Evolutionary conservation across 1,140 invertebrate species (phyloP).

Genomic region (Cydia splendana): DNA sequence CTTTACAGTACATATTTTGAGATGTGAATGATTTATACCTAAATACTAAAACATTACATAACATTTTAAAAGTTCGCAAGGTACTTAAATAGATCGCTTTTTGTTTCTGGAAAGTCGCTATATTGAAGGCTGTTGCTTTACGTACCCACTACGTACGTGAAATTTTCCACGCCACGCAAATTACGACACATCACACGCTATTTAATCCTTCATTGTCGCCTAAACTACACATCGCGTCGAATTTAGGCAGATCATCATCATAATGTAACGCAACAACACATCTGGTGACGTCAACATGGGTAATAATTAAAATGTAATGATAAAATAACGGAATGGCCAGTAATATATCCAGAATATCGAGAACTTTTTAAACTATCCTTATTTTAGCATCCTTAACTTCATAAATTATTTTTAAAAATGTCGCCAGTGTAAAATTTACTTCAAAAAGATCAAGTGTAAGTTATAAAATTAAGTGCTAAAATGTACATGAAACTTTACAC

Average conservation of each 20-base stretch:
- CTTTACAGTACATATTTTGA: too few species aligned
- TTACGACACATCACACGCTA: conserved; percentile 24
- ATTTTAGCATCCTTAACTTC: too few species aligned
- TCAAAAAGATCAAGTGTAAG: not conserved
- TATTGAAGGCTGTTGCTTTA: not conserved
- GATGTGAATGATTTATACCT: too few species aligned
- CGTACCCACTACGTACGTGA: not conserved
- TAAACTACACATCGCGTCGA: not conserved
- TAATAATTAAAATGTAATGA: not conserved
- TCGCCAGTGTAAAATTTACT: not conserved
- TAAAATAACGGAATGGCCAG: too few species aligned
- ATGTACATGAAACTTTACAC: conserved; percentile 3
- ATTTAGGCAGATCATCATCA: not conserved
- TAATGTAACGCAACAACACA: conserved; percentile 1
- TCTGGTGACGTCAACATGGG: not conserved
- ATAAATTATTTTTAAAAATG: too few species aligned
- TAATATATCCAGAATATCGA: too few species aligned
- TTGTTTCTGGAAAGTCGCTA: not conserved
- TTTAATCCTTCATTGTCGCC: conserved; percentile 27
- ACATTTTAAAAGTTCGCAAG: too few species aligned
- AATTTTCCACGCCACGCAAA: conserved; percentile 13
- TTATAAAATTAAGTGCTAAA: not conserved
- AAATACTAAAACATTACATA: too few species aligned
- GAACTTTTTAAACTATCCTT: too few species aligned
- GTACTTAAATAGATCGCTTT: too few species aligned